Conservation (phyloP, 2,888 invertebrate species). For the Apoda limacodes region DNA sequence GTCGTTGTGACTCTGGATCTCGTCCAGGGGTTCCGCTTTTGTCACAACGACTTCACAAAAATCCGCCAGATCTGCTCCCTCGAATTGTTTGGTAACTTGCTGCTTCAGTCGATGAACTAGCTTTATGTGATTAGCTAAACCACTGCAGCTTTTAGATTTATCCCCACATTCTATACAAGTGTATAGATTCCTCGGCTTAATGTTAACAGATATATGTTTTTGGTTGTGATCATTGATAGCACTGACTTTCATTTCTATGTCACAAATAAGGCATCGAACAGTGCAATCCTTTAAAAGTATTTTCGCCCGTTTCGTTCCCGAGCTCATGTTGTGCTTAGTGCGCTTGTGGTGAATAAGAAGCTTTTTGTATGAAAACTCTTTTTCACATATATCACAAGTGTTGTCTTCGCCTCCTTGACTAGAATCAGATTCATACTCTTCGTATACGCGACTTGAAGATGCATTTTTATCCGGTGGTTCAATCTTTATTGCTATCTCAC, state of each 20-base stretch:
- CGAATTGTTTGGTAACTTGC: constrained; percentile 28
- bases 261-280: constrained; percentile 56
- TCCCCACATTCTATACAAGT: constrained; percentile 53
- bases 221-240: constrained; percentile 56
- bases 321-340: constrained; percentile 55
- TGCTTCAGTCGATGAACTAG: constrained; percentile 44
- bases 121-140: constrained; percentile 53
- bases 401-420: constrained; percentile 55
- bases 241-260: constrained; percentile 55
- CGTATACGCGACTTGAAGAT: constrained; percentile 22
- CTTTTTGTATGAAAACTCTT: constrained; percentile 55
- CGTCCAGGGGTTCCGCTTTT: constrained; percentile 63
- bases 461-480: constrained; percentile 36
- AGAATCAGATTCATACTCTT: constrained; percentile 43
- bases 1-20: constrained; percentile 63
- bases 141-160: constrained; percentile 51
- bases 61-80: constrained; percentile 47
- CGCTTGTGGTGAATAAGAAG: constrained; percentile 51
- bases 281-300: constrained; percentile 52
- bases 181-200: constrained; percentile 56
- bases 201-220: constrained; percentile 45
- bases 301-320: constrained; percentile 51
- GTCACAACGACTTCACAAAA: constrained; percentile 71
- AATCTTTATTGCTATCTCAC: constrained; percentile 30
- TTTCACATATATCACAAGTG: constrained; percentile 62